Percentiles rank a stretch among this genome's conserved stretches.
phyloP scores from a whole-genome alignment of 2,888 invertebrate genomes.

The Lasioglossum marginatum region DNA sequence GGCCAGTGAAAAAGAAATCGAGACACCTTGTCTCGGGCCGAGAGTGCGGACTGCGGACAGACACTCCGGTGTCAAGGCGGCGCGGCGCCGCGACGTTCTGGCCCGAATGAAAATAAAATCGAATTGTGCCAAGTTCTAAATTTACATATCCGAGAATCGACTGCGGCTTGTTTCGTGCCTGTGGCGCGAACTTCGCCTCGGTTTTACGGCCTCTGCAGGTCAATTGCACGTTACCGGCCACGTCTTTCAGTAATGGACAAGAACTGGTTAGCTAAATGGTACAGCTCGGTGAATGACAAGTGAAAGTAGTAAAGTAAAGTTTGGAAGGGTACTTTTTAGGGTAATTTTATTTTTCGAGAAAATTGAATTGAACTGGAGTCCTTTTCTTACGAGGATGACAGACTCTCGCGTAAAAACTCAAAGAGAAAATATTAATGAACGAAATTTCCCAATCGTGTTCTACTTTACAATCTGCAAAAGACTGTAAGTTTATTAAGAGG shows the following conservation, averaged over 20 bases:
- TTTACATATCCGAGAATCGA: slow-evolving; percentile 66
- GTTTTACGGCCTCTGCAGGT: slow-evolving; percentile 21
- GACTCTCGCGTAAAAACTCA: not conserved
- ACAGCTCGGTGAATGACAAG: not conserved
- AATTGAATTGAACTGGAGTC: not conserved
- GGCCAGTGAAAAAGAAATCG: not conserved
- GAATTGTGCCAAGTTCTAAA: slow-evolving; percentile 76
- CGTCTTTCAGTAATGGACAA: not conserved
- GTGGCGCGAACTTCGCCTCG: not conserved
- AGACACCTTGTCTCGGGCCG: slow-evolving; percentile 31
- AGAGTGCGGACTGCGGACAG: not conserved
- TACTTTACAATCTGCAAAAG: not conserved
- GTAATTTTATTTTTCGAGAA: not conserved
- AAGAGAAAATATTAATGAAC: not conserved
- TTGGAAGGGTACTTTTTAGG: not conserved
- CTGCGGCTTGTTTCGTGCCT: not conserved
- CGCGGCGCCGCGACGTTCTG: slow-evolving; percentile 38
- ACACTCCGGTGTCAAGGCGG: slow-evolving; percentile 41
- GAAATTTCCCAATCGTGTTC: not conserved
- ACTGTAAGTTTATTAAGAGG: too few species aligned
- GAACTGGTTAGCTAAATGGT: not conserved
- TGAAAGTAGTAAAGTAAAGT: not conserved
- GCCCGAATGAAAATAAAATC: slow-evolving; percentile 74
- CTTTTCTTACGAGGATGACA: not conserved
- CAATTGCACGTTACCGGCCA: slow-evolving; percentile 30